A percentile compares a stretch with the other conserved stretches of the same genome.
Evolutionary conservation across 1,140 invertebrate species (phyloP).

Genomic region (Zaprionus nigranus): DNA sequence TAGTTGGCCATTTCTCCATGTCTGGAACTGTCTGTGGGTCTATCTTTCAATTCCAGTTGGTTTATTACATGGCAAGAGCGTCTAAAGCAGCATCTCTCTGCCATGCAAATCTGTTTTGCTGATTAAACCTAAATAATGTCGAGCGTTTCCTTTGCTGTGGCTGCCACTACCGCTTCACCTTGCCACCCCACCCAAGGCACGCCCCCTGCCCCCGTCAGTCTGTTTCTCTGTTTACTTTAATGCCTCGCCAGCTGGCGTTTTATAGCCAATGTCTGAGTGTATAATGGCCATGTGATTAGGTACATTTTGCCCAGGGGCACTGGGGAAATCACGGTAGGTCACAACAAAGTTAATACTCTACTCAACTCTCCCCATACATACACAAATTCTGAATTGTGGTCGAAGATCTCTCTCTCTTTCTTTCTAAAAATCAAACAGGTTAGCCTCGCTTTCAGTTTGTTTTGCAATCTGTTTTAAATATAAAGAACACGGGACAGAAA

Average conservation of each 20-base stretch:
- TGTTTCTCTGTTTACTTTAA: constrained; percentile 43
- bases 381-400: not conserved
- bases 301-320: constrained; percentile 11
- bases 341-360: constrained; percentile 39
- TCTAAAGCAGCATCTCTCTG: constrained; percentile 38
- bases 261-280: constrained; percentile 38
- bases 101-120: constrained; percentile 80
- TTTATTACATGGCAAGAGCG: constrained; percentile 70
- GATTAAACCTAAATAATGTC: constrained; percentile 82
- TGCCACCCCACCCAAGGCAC: not conserved
- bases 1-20: constrained; percentile 45
- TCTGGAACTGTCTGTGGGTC: constrained; percentile 41
- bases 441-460: not conserved
- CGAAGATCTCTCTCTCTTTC: not conserved
- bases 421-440: not conserved
- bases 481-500: not conserved
- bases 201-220: not conserved
- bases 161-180: constrained; percentile 14
- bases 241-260: constrained; percentile 35
- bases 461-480: constrained; percentile 8
- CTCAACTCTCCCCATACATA: constrained; percentile 5
- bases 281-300: constrained; percentile 52
- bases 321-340: constrained; percentile 38
- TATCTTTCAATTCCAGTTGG: constrained; percentile 77
- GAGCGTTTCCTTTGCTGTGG: constrained; percentile 65